Evolutionary conservation across 1,140 invertebrate species (phyloP).

Genomic region (Epicauta chinensis): DNA sequence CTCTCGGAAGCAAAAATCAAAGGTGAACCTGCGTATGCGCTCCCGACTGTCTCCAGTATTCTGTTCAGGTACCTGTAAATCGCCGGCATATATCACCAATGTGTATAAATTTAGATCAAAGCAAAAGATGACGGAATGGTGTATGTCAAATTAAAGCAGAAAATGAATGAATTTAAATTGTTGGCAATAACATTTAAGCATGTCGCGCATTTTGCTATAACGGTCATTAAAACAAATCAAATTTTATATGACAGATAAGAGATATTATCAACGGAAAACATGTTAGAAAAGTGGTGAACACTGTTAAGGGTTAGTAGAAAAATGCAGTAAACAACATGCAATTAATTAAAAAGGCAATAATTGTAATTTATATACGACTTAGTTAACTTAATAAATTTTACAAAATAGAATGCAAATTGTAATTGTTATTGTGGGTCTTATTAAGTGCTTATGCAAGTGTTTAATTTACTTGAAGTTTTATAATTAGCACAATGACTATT

Average conservation of each 20-base stretch:
- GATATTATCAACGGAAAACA: too few relatives aligned
- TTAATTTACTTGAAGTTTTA: conserved; percentile 2
- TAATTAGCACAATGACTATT: conserved; percentile 1
- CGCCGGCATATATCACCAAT: neutral
- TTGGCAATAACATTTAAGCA: too few relatives aligned
- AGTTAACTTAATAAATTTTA: too few relatives aligned
- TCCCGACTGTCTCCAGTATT: conserved; percentile 59
- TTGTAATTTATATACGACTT: too few relatives aligned
- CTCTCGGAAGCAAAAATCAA: conserved; percentile 62
- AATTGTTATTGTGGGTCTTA: neutral
- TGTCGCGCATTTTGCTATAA: too few relatives aligned
- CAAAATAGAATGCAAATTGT: conserved; percentile 11
- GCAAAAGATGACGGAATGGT: conserved; percentile 6
- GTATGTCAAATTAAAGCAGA: conserved; percentile 21
- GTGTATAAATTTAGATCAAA: conserved; percentile 34
- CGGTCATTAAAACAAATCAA: too few relatives aligned
- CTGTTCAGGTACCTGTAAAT: conserved; percentile 54
- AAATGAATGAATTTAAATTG: conserved; percentile 8
- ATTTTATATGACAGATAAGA: too few relatives aligned
- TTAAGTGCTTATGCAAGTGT: neutral
- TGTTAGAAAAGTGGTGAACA: too few relatives aligned
- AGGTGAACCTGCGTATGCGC: conserved; percentile 58
- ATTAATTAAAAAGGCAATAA: too few relatives aligned
- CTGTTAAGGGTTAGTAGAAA: too few relatives aligned
- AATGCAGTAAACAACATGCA: too few relatives aligned